These are phyloP conservation scores for Cataglyphis albicans DNA, from an alignment of 2,888 invertebrate species.

Conservation along the genomic window DNA sequence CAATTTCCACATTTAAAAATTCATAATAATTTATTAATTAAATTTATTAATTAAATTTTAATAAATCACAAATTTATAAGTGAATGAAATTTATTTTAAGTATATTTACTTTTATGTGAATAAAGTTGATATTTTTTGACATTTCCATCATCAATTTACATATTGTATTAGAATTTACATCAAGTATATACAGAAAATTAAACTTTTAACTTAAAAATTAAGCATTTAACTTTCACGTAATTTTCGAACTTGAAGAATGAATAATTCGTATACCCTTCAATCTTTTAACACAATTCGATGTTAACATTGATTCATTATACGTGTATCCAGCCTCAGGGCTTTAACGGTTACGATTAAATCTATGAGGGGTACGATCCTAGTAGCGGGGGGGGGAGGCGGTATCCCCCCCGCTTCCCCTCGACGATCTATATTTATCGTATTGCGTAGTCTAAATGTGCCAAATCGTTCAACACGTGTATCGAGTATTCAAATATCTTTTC, in stretches of 20 bases:
- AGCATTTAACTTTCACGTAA: not conserved
- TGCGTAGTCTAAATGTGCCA: constrained; percentile 63
- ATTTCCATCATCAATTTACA: not conserved
- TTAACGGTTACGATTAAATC: constrained; percentile 16
- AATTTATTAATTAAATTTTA: too few species aligned
- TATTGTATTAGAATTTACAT: not conserved
- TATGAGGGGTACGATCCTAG: constrained; percentile 22
- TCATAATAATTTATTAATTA: too few species aligned
- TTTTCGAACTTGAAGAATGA: not conserved
- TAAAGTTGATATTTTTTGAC: not conserved
- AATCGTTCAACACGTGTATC: constrained; percentile 54
- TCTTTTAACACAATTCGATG: not conserved
- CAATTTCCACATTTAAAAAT: not conserved
- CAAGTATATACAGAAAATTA: not conserved
- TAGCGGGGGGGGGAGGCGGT: too few species aligned
- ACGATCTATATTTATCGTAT: constrained; percentile 69
- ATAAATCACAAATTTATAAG: not conserved
- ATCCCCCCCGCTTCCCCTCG: constrained; percentile 15
- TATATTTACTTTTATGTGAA: not conserved
- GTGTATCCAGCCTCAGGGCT: not conserved
- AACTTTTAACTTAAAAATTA: too few species aligned
- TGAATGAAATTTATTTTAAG: not conserved
- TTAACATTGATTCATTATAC: not conserved
- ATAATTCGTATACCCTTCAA: not conserved
- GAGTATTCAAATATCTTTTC: constrained; percentile 22